Evolutionary conservation across 2,888 invertebrate genomes (phyloP).

Genomic region (Dryomyza anilis): DNA sequence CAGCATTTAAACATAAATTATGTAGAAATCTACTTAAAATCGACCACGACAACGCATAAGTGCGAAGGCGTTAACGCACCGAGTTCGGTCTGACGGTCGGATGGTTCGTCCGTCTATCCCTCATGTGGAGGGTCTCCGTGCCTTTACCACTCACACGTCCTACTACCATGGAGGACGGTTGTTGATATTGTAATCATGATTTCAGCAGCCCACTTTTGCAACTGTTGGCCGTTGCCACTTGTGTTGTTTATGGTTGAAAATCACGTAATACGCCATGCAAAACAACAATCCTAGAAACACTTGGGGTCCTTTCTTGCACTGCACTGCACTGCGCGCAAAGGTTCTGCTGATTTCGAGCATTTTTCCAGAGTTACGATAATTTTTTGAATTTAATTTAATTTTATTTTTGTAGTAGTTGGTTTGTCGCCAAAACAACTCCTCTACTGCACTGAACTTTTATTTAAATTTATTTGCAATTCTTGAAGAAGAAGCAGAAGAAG

Average conservation of each 20-base stretch:
- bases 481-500: neutral
- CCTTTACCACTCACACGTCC: neutral
- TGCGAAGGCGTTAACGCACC: constrained; percentile 33
- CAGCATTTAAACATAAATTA: constrained; percentile 13
- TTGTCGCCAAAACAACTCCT: neutral
- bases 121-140: neutral
- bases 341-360: too few relatives aligned
- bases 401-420: neutral
- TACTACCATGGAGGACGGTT: neutral
- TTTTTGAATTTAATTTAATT: constrained; percentile 21
- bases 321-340: too few relatives aligned
- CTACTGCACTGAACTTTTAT: constrained; percentile 13
- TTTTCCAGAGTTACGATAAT: neutral
- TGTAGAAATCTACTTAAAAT: constrained; percentile 15
- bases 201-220: neutral
- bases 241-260: constrained; percentile 30
- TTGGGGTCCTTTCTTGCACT: constrained; percentile 9
- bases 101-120: neutral
- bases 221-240: too few relatives aligned
- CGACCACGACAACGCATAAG: constrained; percentile 7
- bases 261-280: constrained; percentile 31
- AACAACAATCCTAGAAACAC: constrained; percentile 13
- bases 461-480: constrained; percentile 19
- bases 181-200: neutral
- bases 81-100: neutral